Base-by-base conservation (phyloP, 2,888 invertebrate genomes). In the Onchidella celtica region DNA sequence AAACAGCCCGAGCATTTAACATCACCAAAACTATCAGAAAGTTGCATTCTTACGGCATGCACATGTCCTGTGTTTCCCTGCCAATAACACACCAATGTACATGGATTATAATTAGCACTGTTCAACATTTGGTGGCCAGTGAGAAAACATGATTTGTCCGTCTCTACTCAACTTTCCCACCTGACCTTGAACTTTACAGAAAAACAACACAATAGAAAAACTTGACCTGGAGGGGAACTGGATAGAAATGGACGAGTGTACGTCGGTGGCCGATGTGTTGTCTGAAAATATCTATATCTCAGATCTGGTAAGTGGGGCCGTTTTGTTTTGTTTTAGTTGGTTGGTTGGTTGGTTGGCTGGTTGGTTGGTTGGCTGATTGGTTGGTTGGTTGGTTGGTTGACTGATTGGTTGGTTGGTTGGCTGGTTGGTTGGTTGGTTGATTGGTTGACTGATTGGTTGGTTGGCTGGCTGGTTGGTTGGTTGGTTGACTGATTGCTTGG, bases 141-240 rank as follows among this genome's bases (percentile, higher is more conserved):
- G n/a, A n/a, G n/a, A n/a, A n/a, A n/a, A n/a, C n/a, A n/a, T n/a
- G n/a, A n/a, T n/a, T n/a, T n/a, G n/a, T n/a, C n/a, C n/a, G n/a
- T n/a, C n/a, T n/a, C n/a, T n/a, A n/a, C n/a, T n/a, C n/a, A n/a
- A n/a, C n/a, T n/a, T n/a, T n/a, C n/a, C n/a, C n/a, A n/a, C n/a
- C n/a, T n/a, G n/a, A n/a, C n/a, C n/a, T n/a, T n/a, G n/a, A n/a
- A n/a, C 6, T 74, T 34, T 87, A 59, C 84, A 90, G 90, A 86
- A 84, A n/a, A 90, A 90, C 81, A 88, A 87, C 78, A 88, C 87
- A 57, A 86, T 90, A 57, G 89, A 89, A 74, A 87, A 87, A 47
- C 79, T 90, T 40, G 88, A 89, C 78, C 80, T 90, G 29, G 87
- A 88, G 79, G 90, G 89, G n/a, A 90, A 90, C 83, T 88, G 86